phyloP scores from a whole-genome alignment of 2,888 invertebrate species.

The Anagyrus pseudococci region DNA sequence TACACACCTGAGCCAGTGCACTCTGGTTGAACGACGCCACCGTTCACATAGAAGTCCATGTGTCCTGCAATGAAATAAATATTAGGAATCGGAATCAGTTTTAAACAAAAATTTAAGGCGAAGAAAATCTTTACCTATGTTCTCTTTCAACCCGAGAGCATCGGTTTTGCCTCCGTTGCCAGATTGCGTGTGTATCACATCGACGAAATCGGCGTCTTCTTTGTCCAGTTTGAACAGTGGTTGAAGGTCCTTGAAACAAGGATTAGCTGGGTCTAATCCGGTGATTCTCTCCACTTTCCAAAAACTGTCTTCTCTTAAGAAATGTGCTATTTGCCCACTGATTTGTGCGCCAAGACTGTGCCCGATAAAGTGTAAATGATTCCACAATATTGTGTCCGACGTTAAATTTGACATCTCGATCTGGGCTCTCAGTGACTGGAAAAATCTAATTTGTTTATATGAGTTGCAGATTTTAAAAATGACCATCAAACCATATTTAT shows the following conservation, averaged over 20 bases:
- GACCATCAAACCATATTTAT: no score
- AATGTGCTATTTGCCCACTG: conserved; percentile 65
- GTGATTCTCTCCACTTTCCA: conserved; percentile 48
- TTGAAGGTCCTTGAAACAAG: conserved; percentile 65
- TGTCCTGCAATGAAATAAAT: conserved; percentile 50
- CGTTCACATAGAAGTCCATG: conserved; percentile 74
- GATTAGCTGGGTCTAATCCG: conserved; percentile 72
- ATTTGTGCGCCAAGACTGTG: conserved; percentile 73
- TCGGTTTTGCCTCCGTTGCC: conserved; percentile 64
- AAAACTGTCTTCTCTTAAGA: conserved; percentile 56
- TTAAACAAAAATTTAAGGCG: neutral
- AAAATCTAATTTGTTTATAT: no score
- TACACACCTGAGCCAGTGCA: conserved; percentile 45
- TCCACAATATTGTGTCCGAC: conserved; percentile 38
- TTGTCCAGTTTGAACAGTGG: conserved; percentile 64
- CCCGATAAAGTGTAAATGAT: conserved; percentile 65
- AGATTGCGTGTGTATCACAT: conserved; percentile 69
- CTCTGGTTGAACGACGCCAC: conserved; percentile 69
- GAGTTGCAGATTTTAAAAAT: neutral
- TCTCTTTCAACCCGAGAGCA: conserved; percentile 67
- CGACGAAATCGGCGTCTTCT: conserved; percentile 68
- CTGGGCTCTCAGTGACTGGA: conserved; percentile 12
- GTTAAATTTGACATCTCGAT: neutral
- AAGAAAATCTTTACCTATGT: conserved; percentile 60
- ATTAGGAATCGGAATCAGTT: conserved; percentile 53